These are phyloP conservation scores for Octopus sinensis DNA, from an alignment of 1,140 invertebrate species.

Conservation along the genomic window DNA sequence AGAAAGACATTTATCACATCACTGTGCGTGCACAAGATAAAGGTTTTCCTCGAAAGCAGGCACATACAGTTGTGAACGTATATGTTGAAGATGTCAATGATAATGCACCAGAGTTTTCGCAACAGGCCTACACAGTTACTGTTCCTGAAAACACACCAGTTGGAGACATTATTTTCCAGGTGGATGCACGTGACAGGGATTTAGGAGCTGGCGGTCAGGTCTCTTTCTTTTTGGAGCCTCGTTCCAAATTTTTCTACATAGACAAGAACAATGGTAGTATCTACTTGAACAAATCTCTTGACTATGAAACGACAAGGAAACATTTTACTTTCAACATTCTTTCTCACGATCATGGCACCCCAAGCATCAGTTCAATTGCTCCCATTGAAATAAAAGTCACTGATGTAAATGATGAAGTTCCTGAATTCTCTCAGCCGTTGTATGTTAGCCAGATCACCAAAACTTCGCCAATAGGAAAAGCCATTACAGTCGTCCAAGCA, in stretches of 20 bases:
- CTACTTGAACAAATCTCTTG: constrained; percentile 75
- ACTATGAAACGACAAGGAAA: constrained; percentile 76
- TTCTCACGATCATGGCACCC: constrained; percentile 68
- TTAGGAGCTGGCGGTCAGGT: constrained; percentile 59
- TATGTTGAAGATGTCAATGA: constrained; percentile 60
- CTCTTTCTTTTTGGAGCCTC: constrained; percentile 69
- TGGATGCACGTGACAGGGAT: constrained; percentile 45
- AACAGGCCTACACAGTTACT: constrained; percentile 48
- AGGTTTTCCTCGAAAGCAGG: constrained; percentile 39
- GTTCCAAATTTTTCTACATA: constrained; percentile 66
- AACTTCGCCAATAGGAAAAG: not conserved
- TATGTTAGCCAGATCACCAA: not conserved
- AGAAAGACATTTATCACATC: constrained; percentile 66
- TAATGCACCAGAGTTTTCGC: constrained; percentile 30
- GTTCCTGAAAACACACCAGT: constrained; percentile 65
- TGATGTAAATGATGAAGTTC: constrained; percentile 93
- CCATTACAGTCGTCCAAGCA: constrained; percentile 4
- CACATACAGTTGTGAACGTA: constrained; percentile 37
- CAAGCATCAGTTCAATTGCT: constrained; percentile 60
- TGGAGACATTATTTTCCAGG: constrained; percentile 69
- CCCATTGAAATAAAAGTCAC: constrained; percentile 44
- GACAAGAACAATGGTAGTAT: constrained; percentile 78
- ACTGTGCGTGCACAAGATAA: constrained; percentile 69
- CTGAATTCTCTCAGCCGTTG: constrained; percentile 65
- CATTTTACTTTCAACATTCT: constrained; percentile 84